Evolutionary conservation across 2,113 vertebrate species (phyloP).

Genomic region (Xenopus borealis): DNA sequence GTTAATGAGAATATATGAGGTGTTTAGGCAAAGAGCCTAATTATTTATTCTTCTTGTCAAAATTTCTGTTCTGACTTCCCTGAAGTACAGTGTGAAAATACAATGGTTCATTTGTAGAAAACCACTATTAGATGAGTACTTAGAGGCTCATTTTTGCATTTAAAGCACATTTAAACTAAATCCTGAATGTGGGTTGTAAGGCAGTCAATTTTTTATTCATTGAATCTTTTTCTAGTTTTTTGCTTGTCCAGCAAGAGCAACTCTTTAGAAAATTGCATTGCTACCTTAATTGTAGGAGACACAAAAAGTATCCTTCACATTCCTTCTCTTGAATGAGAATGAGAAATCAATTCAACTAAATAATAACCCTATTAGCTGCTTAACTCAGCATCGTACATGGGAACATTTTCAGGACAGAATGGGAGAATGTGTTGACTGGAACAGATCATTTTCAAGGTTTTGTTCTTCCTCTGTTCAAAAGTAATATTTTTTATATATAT

Average conservation of each 20-base stretch:
- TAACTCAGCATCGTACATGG: conserved; percentile 84
- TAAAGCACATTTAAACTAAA: conserved; percentile 80
- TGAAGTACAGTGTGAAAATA: conserved; percentile 77
- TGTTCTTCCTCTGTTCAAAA: conserved; percentile 64
- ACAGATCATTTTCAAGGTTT: conserved; percentile 72
- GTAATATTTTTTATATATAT: conserved; percentile 63
- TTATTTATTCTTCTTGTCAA: conserved; percentile 84
- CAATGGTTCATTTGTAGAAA: conserved; percentile 74
- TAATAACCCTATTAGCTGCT: conserved; percentile 96
- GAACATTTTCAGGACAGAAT: conserved; percentile 73
- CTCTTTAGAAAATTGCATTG: conserved; percentile 83
- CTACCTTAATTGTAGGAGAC: conserved; percentile 87
- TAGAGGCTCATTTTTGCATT: conserved; percentile 57
- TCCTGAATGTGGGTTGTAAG: conserved; percentile 84
- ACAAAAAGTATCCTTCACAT: conserved; percentile 98
- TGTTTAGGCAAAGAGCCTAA: conserved; percentile 53
- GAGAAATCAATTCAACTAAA: conserved; percentile 84
- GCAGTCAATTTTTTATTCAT: conserved; percentile 95
- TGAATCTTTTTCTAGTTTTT: conserved; percentile 90
- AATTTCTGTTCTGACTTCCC: conserved; percentile 93
- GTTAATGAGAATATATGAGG: no score
- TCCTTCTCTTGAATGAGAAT: conserved; percentile 85
- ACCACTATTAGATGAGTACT: conserved; percentile 76
- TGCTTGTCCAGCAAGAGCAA: conserved; percentile 78
- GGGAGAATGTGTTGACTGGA: conserved; percentile 68